A percentile compares a stretch with the other conserved stretches of the same genome.
Conservation (phyloP, 2,797 vertebrate species). For the Syngnathus acus region DNA sequence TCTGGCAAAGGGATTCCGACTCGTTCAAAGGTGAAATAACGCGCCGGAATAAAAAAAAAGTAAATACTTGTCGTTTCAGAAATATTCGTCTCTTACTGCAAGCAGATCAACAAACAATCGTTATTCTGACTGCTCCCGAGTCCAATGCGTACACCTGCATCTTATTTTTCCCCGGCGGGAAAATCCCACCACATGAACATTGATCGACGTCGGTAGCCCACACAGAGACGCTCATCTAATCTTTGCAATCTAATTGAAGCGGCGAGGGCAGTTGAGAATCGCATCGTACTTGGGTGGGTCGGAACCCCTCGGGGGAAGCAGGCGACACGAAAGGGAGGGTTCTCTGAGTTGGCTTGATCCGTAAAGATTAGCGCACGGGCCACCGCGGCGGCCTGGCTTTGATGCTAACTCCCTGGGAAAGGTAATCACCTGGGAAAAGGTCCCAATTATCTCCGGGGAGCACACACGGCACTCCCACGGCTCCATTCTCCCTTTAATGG, state of each 20-base stretch:
- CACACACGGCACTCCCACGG: conserved; percentile 21
- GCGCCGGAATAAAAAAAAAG: too few species aligned
- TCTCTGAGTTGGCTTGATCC: conserved; percentile 27
- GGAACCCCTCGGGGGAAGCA: conserved; percentile 11
- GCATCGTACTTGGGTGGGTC: neutral
- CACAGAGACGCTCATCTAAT: neutral
- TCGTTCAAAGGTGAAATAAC: neutral
- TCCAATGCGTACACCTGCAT: too few species aligned
- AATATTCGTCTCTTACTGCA: neutral
- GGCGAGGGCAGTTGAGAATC: neutral
- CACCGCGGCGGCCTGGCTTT: conserved; percentile 40
- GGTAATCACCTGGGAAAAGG: conserved; percentile 62
- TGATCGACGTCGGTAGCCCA: neutral
- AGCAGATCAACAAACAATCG: neutral
- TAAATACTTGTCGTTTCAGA: neutral
- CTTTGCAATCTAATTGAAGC: conserved; percentile 1
- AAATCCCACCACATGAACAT: neutral
- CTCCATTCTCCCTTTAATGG: neutral
- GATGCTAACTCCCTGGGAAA: conserved; percentile 59
- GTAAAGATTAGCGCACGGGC: conserved; percentile 40
- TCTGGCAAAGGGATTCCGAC: neutral
- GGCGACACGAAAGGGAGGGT: conserved; percentile 7
- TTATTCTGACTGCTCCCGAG: neutral
- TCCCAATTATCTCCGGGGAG: conserved; percentile 59
- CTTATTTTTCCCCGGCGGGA: neutral